Conservation (phyloP, 2,888 invertebrate genomes). For the Elegia similella region DNA sequence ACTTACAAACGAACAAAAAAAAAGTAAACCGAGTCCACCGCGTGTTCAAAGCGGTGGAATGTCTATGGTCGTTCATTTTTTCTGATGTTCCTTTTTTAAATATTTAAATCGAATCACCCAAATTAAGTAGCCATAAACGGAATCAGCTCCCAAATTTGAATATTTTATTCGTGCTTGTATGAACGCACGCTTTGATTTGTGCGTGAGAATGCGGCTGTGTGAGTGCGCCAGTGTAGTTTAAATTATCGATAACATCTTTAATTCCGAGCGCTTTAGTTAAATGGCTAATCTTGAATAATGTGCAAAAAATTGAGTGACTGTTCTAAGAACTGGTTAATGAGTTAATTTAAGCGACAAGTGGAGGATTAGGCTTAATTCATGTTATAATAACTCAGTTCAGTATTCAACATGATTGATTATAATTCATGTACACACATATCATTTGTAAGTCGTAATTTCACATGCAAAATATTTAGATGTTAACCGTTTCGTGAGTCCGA, state of each 20-base stretch:
- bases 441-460: no score
- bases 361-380: constrained; percentile 2
- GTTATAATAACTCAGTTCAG: neutral
- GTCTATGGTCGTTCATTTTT: constrained; percentile 63
- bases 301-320: constrained; percentile 16
- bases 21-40: constrained; percentile 35
- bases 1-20: constrained; percentile 27
- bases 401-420: neutral
- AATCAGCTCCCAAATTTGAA: constrained; percentile 82
- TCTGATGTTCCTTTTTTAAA: constrained; percentile 65
- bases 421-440: neutral
- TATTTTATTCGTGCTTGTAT: constrained; percentile 74
- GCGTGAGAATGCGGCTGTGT: constrained; percentile 49
- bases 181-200: constrained; percentile 72
- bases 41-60: constrained; percentile 50
- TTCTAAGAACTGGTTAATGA: constrained; percentile 10
- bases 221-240: constrained; percentile 43
- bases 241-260: constrained; percentile 29
- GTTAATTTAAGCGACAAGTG: constrained; percentile 6
- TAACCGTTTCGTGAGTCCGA: no score
- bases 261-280: constrained; percentile 1
- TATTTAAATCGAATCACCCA: constrained; percentile 82
- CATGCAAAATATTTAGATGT: no score
- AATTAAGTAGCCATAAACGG: constrained; percentile 82
- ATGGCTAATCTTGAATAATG: constrained; percentile 11